Evolutionary conservation across 2,113 vertebrate genomes (phyloP).

Genomic region (Spermophilus dauricus): DNA sequence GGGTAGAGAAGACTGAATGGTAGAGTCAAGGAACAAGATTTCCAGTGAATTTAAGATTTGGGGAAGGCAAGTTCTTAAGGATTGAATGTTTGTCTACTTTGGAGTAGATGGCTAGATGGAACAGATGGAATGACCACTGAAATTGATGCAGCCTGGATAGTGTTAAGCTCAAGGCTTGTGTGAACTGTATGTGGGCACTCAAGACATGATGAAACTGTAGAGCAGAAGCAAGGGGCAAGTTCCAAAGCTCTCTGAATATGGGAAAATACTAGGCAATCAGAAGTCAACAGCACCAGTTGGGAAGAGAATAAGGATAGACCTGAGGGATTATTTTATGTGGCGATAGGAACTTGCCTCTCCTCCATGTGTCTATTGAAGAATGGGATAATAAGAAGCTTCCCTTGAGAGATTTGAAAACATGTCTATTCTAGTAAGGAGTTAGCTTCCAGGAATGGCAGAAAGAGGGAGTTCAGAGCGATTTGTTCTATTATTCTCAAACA

Average conservation of each 20-base stretch:
- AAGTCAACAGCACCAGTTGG: neutral
- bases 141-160: neutral
- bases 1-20: neutral
- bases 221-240: neutral
- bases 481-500: neutral
- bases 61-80: neutral
- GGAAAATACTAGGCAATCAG: neutral
- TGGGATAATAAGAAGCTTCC: neutral
- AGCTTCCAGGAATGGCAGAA: neutral
- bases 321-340: neutral
- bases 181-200: neutral
- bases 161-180: neutral
- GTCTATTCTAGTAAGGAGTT: neutral
- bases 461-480: neutral
- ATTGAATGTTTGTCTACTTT: neutral
- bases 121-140: neutral
- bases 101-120: neutral
- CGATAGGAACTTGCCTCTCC: neutral
- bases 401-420: neutral
- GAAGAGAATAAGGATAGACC: neutral
- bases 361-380: neutral
- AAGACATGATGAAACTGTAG: neutral
- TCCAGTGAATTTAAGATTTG: neutral
- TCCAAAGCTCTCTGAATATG: neutral
- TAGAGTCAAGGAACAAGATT: neutral